These are phyloP conservation scores for Pristionchus pacificus DNA, from an alignment of 1,140 invertebrate species.

Conservation along the genomic window DNA sequence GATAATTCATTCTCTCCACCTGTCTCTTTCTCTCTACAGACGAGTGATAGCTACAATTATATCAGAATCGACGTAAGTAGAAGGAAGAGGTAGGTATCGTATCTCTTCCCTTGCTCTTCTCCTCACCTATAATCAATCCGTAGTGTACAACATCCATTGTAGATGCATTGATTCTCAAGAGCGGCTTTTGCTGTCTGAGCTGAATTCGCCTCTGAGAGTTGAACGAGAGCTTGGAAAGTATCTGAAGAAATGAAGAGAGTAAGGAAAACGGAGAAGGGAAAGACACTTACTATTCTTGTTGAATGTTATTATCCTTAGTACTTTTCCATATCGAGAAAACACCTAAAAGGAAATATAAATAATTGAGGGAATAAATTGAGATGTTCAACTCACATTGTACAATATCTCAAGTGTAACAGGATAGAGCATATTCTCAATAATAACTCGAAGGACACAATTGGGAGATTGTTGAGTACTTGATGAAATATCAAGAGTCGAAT, in stretches of 20 bases:
- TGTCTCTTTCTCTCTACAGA: too few species aligned
- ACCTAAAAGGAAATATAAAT: slow-evolving; percentile 70
- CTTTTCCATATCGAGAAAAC: slow-evolving; percentile 93
- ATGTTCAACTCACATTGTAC: slow-evolving; percentile 69
- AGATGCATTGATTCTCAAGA: slow-evolving; percentile 95
- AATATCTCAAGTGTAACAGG: slow-evolving; percentile 94
- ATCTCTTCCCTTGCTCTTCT: neutral
- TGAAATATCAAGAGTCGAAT: slow-evolving; percentile 40
- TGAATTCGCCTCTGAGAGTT: slow-evolving; percentile 90
- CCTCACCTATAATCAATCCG: neutral
- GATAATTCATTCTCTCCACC: too few species aligned
- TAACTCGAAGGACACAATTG: slow-evolving; percentile 81
- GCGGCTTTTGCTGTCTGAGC: slow-evolving; percentile 88
- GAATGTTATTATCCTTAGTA: slow-evolving; percentile 97
- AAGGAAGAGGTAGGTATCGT: too few species aligned
- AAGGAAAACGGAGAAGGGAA: slow-evolving; percentile 11
- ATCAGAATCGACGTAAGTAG: too few species aligned
- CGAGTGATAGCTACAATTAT: too few species aligned
- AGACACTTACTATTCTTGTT: slow-evolving; percentile 92
- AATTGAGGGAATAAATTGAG: neutral
- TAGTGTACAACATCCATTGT: slow-evolving; percentile 68
- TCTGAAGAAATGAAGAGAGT: slow-evolving; percentile 68
- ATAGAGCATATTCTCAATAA: slow-evolving; percentile 96
- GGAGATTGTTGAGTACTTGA: slow-evolving; percentile 53
- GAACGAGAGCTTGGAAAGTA: slow-evolving; percentile 97